Evolutionary conservation across 2,888 invertebrate genomes (phyloP), one percentile per base, ranked within the genome.

Genomic region (Laothoe populi): DNA sequence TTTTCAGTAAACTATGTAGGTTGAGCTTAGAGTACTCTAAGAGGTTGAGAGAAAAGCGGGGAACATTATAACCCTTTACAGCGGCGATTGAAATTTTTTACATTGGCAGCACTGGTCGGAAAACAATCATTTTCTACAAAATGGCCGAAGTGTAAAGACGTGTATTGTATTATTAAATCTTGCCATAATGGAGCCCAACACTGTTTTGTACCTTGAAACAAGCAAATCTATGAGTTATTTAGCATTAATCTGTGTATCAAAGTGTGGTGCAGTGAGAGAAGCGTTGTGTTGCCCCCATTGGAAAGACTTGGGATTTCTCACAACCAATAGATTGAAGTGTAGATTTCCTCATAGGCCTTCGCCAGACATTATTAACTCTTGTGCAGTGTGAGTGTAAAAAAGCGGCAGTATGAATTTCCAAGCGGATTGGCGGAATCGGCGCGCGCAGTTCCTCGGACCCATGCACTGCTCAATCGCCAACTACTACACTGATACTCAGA

Each of bases 61-160:
- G n/a, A n/a, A n/a, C n/a, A n/a, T n/a, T n/a, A n/a, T n/a, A n/a
- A n/a, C n/a, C n/a, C n/a, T n/a, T n/a, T n/a, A n/a, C n/a, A n/a
- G n/a, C n/a, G n/a, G n/a, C n/a, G n/a, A n/a, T n/a, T n/a, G n/a
- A n/a, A n/a, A n/a, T n/a, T n/a, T n/a, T n/a, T n/a, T n/a, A n/a
- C 31, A 31, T 31, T 5, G 5, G 26, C 26, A 26, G 2, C 5
- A 26, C 5, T 26, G 4, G 2, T 53, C 46, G 24, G 23, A 13
- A 48, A n/a, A 57, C 61, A 13, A 38, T 65, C 69, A 75, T 73
- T 81, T 84, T 83, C 77, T 72, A 79, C 92, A 92, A 92, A 90
- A 92, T 92, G 92, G 92, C 92, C 84, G 92, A 89, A 88, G 80
- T 87, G 78, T 92, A 88, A 88, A 87, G 88, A 91, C 90, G 91